Percentiles rank a stretch among this genome's conserved stretches.
Conservation (phyloP, 2,888 invertebrate genomes). For the Abrostola tripartita region DNA sequence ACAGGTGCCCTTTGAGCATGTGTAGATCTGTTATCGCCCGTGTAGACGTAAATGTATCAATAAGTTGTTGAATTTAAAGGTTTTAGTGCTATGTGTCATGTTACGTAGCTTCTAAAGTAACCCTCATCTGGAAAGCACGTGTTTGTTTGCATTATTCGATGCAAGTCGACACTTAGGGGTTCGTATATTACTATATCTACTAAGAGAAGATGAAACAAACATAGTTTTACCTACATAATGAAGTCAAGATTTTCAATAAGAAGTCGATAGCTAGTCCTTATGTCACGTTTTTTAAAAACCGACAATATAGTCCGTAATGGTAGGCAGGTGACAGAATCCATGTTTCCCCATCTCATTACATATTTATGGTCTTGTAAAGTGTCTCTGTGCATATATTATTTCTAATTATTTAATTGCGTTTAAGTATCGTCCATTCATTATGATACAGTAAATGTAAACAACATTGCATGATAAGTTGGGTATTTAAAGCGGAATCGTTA, state of each 20-base stretch:
- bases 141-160: no score
- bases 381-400: conserved; percentile 44
- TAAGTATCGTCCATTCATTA: conserved; percentile 49
- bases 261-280: no score
- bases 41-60: not conserved
- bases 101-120: not conserved
- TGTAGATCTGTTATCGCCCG: conserved; percentile 1
- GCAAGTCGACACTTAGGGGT: no score
- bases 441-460: conserved; percentile 35
- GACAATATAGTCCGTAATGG: conserved; percentile 19
- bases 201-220: no score
- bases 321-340: conserved; percentile 41
- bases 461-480: conserved; percentile 10
- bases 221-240: no score
- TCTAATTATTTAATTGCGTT: conserved; percentile 50
- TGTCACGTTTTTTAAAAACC: not conserved
- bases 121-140: no score
- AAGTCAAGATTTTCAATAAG: no score
- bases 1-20: not conserved
- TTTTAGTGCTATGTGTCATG: not conserved
- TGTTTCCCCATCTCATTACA: conserved; percentile 53
- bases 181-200: no score
- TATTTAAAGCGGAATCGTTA: conserved; percentile 11
- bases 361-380: conserved; percentile 45
- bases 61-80: not conserved